These are phyloP conservation scores for Acleris cristana DNA, from an alignment of 2,888 invertebrate genomes.

Conservation along the genomic window DNA sequence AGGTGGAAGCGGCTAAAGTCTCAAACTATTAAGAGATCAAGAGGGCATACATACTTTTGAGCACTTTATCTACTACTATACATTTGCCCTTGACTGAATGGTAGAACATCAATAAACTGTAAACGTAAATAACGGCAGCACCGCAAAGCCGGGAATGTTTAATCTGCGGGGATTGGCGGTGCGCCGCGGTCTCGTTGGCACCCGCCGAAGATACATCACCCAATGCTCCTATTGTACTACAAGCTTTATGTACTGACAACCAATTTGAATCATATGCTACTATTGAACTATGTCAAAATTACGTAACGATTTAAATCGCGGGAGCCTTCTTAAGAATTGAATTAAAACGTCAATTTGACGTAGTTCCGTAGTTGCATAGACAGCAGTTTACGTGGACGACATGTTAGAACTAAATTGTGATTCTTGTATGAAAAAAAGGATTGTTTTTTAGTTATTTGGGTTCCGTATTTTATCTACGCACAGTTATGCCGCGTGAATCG, in stretches of 20 bases:
- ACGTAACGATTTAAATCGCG: too few relatives aligned
- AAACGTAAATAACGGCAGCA: slow-evolving; percentile 7
- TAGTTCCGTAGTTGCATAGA: not conserved
- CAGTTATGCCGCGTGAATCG: too few relatives aligned
- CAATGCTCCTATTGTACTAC: not conserved
- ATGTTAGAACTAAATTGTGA: not conserved
- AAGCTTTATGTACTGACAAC: not conserved
- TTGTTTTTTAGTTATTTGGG: too few relatives aligned
- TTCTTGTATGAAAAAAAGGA: not conserved
- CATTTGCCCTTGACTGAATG: not conserved
- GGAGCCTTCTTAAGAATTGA: too few relatives aligned
- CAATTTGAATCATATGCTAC: not conserved
- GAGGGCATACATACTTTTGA: too few relatives aligned
- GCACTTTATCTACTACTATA: too few relatives aligned
- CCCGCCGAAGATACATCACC: not conserved
- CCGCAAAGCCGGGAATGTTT: slow-evolving; percentile 12
- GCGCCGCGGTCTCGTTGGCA: not conserved
- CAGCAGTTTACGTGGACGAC: not conserved
- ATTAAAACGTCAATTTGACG: too few relatives aligned
- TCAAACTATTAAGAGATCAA: too few relatives aligned
- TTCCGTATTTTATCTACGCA: too few relatives aligned
- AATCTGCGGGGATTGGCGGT: slow-evolving; percentile 1
- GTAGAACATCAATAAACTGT: slow-evolving; percentile 8
- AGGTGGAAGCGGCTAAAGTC: too few relatives aligned
- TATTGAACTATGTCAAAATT: too few relatives aligned